A percentile compares a stretch with the other conserved stretches of the same genome.
Conservation (phyloP, 2,797 vertebrate genomes). For the Myotis daubentonii region DNA sequence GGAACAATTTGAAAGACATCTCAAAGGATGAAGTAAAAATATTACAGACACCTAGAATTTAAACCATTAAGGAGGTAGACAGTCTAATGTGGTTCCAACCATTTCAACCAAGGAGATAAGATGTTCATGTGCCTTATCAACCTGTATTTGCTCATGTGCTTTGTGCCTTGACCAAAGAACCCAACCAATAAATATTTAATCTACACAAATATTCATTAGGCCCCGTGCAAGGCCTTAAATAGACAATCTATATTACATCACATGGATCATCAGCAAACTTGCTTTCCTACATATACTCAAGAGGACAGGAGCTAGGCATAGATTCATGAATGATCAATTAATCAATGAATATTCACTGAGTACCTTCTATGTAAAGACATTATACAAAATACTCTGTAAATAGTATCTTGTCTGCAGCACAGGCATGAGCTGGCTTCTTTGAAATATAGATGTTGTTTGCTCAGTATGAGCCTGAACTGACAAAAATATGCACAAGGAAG, state of each 20-base stretch:
- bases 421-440: slow-evolving; percentile 12
- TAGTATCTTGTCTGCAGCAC: not conserved
- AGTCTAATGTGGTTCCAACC: not conserved
- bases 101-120: slow-evolving; percentile 32
- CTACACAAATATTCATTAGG: slow-evolving; percentile 20
- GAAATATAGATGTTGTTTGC: not conserved
- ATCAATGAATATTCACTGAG: not conserved
- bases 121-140: not conserved
- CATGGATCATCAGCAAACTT: not conserved
- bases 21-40: not conserved
- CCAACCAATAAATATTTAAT: not conserved
- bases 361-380: not conserved
- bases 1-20: not conserved
- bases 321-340: not conserved
- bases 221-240: not conserved
- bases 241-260: not conserved
- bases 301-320: not conserved
- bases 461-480: not conserved
- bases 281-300: not conserved
- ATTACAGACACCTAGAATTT: not conserved
- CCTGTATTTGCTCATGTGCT: slow-evolving; percentile 27
- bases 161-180: not conserved
- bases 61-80: not conserved
- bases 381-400: not conserved
- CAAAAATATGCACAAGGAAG: slow-evolving; percentile 8